Base-by-base conservation (phyloP, 2,797 vertebrate genomes). In the Sparus aurata region DNA sequence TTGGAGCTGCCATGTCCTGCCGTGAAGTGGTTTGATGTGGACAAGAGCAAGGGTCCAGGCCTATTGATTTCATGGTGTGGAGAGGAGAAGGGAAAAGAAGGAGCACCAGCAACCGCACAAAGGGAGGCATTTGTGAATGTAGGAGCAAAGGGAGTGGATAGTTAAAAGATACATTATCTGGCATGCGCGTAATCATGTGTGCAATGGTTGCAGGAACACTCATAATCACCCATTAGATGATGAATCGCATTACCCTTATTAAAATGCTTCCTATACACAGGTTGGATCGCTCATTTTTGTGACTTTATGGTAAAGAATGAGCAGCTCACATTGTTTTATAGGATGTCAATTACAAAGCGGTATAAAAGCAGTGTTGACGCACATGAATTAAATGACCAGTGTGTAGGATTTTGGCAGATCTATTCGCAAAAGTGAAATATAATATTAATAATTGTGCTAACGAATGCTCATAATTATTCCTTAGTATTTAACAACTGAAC, bases 11-110 rank as follows among this genome's bases (percentile, higher is more conserved):
- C 81, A 83, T 85, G 77, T 88, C 73, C 85, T 83, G 64, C 83
- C 79, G 68, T 75, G 77, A 88, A 76, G 78, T 79, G 60, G 66
- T 85, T 88, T 87, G 84, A 91, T 86, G 52, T 74, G 85, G 85
- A 88, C 84, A 87, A 86, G 80, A 69, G 72, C 74, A 77, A 80
- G 61, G 71, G 79, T 74, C 73, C 69, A 74, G 70, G 67, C 67
- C 64, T 90, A 88, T 82, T 82, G 83, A 91, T 89, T 89, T 76
- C 62, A 74, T 74, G 69, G 82, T 71, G 61, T 59, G 75, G 69
- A 79, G 72, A 68, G 34, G 65, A 81, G 52, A 86, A 25, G 41
- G 49, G 69, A 46, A 49, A 63, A 53, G n/a, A 41, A 73, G 47
- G 1, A 59, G 76, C 47, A 22, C 45, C 3, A 13, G 72, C 54